Percentiles rank a stretch among this genome's conserved stretches.
Conservation (phyloP, 2,888 invertebrate species). For the Brachypterus glaber region DNA sequence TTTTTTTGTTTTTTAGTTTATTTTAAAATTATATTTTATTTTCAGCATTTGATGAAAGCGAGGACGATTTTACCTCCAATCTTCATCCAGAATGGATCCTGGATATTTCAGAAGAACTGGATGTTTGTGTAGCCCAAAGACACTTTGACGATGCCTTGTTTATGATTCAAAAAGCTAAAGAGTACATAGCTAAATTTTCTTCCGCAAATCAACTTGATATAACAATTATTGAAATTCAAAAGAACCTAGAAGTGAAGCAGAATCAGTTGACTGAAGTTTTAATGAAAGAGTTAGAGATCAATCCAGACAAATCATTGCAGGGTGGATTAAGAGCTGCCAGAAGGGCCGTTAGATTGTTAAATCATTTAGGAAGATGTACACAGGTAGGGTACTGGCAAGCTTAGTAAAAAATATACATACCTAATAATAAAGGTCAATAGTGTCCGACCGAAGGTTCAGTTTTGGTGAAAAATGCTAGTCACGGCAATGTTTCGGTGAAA, state of each 20-base stretch:
- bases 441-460: too few relatives aligned
- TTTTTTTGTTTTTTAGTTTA: neutral
- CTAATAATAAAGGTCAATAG: too few relatives aligned
- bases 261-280: constrained; percentile 75
- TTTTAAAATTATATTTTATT: neutral
- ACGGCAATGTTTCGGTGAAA: constrained; percentile 3
- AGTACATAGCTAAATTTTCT: constrained; percentile 41
- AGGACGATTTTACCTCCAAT: constrained; percentile 32
- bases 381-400: too few relatives aligned
- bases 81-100: constrained; percentile 73
- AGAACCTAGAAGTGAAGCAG: constrained; percentile 43
- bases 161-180: constrained; percentile 60
- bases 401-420: neutral
- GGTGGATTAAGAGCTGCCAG: constrained; percentile 80
- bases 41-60: constrained; percentile 39
- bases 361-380: constrained; percentile 61
- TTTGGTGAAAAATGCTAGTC: too few relatives aligned
- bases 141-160: constrained; percentile 89
- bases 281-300: constrained; percentile 79
- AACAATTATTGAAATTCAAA: neutral
- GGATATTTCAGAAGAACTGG: constrained; percentile 87
- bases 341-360: constrained; percentile 74
- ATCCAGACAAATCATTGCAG: constrained; percentile 82
- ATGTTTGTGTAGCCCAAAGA: constrained; percentile 89
- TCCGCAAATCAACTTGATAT: constrained; percentile 25